These are phyloP conservation scores for Strigamia transsilvanica DNA, from an alignment of 2,888 invertebrate species.

Conservation along the genomic window DNA sequence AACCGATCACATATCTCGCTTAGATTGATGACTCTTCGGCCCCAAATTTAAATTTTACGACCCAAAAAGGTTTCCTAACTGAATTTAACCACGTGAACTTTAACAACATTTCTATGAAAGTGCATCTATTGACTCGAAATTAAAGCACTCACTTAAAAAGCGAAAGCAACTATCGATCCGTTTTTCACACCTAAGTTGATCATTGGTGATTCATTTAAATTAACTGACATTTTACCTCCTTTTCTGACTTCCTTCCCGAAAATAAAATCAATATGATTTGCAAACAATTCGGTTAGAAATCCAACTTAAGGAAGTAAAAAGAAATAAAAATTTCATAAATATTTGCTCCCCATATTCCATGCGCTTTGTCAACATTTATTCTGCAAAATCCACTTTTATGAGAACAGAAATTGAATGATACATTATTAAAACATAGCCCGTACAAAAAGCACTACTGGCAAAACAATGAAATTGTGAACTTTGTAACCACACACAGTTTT, in stretches of 20 bases:
- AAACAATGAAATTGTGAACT: too few species aligned
- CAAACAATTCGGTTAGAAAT: not conserved
- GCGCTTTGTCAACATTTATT: too few species aligned
- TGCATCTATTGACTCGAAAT: slow-evolving; percentile 10
- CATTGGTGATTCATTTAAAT: slow-evolving; percentile 46
- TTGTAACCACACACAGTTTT: not conserved
- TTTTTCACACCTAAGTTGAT: slow-evolving; percentile 40
- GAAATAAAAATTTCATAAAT: too few species aligned
- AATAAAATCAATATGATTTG: slow-evolving; percentile 29
- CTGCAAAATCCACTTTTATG: too few species aligned
- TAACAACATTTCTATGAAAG: not conserved
- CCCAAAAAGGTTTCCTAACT: too few species aligned
- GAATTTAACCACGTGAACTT: not conserved
- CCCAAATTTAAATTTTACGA: too few species aligned
- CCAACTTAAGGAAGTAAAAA: too few species aligned
- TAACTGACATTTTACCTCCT: slow-evolving; percentile 14
- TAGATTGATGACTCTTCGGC: not conserved
- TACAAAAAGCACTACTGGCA: too few species aligned
- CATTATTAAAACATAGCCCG: too few species aligned
- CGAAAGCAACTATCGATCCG: slow-evolving; percentile 36
- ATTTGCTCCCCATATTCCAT: too few species aligned
- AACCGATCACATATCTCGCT: not conserved
- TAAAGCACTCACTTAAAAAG: not conserved
- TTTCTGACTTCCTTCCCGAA: not conserved
- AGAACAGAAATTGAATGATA: too few species aligned